Conservation (phyloP, 2,888 invertebrate species). For the Brachypalpus laphriformis region DNA sequence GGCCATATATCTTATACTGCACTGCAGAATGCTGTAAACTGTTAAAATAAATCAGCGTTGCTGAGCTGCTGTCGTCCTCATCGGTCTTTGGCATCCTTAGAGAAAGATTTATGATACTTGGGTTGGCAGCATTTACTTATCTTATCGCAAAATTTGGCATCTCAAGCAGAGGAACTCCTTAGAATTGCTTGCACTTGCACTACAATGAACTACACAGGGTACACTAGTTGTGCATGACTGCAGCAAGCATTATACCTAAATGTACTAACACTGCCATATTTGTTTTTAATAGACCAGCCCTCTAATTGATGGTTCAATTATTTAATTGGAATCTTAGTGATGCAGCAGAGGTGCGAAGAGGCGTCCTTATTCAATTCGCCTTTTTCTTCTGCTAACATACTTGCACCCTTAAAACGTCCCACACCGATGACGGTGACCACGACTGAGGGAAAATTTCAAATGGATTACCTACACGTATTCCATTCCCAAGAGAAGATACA, state of each 20-base stretch:
- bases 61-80: constrained; percentile 75
- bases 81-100: constrained; percentile 80
- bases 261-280: constrained; percentile 27
- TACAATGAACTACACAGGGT: constrained; percentile 51
- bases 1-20: constrained; percentile 80
- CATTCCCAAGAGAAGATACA: constrained; percentile 38
- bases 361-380: neutral
- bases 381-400: neutral
- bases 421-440: no score
- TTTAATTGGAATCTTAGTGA: constrained; percentile 35
- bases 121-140: constrained; percentile 83
- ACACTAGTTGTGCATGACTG: constrained; percentile 14
- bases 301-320: constrained; percentile 46
- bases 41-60: constrained; percentile 82
- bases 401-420: neutral
- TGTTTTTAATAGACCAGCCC: constrained; percentile 28
- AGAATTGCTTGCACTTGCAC: constrained; percentile 50
- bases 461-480: neutral
- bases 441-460: constrained; percentile 1
- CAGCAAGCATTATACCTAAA: constrained; percentile 20
- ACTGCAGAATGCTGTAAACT: constrained; percentile 82
- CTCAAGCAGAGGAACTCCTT: constrained; percentile 68
- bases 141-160: constrained; percentile 83
- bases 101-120: constrained; percentile 82
- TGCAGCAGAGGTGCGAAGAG: constrained; percentile 7